Conservation (phyloP, 2,113 vertebrate genomes). For the Sarotherodon lohbergeri region DNA sequence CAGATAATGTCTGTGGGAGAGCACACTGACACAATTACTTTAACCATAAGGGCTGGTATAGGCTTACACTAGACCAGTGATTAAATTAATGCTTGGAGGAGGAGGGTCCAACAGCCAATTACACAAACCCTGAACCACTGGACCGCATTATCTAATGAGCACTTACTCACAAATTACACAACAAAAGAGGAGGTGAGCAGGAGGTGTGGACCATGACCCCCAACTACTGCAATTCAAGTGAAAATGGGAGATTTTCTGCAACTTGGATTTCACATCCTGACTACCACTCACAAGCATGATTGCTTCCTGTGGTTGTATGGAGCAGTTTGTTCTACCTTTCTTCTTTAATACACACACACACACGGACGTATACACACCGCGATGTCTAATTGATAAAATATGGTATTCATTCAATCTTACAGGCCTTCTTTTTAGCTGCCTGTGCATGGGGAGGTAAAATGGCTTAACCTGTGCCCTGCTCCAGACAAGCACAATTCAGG, state of each 20-base stretch:
- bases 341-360: not conserved
- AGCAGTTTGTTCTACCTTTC: not conserved
- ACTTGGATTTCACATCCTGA: slow-evolving; percentile 15
- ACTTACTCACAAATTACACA: slow-evolving; percentile 55
- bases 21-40: slow-evolving; percentile 55
- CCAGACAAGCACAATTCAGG: slow-evolving; percentile 10
- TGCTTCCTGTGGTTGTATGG: slow-evolving; percentile 33
- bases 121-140: slow-evolving; percentile 38
- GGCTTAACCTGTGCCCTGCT: slow-evolving; percentile 46
- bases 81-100: slow-evolving; percentile 61
- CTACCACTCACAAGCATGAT: slow-evolving; percentile 16
- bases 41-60: slow-evolving; percentile 54
- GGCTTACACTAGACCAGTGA: slow-evolving; percentile 50
- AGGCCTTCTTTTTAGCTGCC: slow-evolving; percentile 38
- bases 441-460: slow-evolving; percentile 31
- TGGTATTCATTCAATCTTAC: slow-evolving; percentile 67
- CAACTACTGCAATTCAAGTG: slow-evolving; percentile 10
- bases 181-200: slow-evolving; percentile 27
- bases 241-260: slow-evolving; percentile 21
- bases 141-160: slow-evolving; percentile 60
- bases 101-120: slow-evolving; percentile 58
- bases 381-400: slow-evolving; percentile 62
- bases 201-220: not conserved
- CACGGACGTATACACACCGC: not conserved
- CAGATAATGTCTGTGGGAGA: slow-evolving; percentile 45